These are phyloP conservation scores for Ophion obscuratus DNA, from an alignment of 2,888 invertebrate species.

Conservation along the genomic window DNA sequence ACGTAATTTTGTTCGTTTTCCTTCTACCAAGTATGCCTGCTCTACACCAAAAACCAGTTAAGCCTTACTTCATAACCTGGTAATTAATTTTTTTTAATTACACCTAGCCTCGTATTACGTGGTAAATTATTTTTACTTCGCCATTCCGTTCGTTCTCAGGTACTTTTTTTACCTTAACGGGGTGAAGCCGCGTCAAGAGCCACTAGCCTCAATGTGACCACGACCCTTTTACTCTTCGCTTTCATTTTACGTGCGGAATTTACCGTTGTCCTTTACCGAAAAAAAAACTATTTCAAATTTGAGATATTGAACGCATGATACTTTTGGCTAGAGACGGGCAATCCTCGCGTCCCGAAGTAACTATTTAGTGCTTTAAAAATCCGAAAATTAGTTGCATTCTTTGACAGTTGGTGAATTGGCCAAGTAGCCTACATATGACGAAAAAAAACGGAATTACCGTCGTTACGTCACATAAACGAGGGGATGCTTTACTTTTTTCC, in stretches of 20 bases:
- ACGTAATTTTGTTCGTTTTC: not conserved
- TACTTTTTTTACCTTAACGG: not conserved
- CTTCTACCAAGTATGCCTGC: not conserved
- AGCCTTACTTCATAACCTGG: not conserved
- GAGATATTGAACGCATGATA: not conserved
- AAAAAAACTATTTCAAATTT: not conserved
- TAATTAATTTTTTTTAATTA: not conserved
- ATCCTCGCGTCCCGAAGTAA: too few species aligned
- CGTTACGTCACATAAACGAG: not conserved
- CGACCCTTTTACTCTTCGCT: not conserved
- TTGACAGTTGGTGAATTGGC: too few species aligned
- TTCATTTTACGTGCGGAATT: not conserved
- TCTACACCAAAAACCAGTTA: not conserved
- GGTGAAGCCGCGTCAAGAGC: not conserved
- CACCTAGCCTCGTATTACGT: not conserved
- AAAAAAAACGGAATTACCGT: not conserved
- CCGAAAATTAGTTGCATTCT: too few species aligned
- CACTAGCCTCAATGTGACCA: not conserved
- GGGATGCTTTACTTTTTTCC: not conserved
- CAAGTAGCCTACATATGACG: not conserved
- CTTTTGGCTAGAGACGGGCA: not conserved
- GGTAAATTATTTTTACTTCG: not conserved
- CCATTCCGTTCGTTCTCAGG: not conserved
- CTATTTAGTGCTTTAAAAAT: too few species aligned
- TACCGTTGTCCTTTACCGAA: not conserved